Evolutionary conservation across 2,113 vertebrate genomes (phyloP).

Genomic region (Mus spicilegus): DNA sequence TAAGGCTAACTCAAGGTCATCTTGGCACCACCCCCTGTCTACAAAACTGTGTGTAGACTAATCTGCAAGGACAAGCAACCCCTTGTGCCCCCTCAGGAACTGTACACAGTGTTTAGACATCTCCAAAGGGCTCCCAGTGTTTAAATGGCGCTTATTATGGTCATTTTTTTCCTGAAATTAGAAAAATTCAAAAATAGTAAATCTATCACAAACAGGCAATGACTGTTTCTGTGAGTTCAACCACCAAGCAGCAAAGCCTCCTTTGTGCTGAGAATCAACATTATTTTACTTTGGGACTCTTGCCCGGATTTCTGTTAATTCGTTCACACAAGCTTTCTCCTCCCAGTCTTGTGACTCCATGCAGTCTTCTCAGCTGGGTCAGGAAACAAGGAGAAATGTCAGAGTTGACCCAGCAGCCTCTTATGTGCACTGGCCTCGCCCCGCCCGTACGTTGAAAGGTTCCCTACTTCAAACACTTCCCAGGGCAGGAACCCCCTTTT

Average conservation of each 20-base stretch:
- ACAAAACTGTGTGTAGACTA: neutral
- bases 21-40: neutral
- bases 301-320: conserved; percentile 65
- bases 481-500: neutral
- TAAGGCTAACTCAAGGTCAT: neutral
- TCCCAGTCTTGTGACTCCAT: conserved; percentile 31
- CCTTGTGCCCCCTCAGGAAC: neutral
- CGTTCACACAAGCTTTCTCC: conserved; percentile 34
- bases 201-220: conserved; percentile 47
- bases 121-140: conserved; percentile 32
- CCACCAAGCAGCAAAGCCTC: conserved; percentile 49
- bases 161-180: conserved; percentile 42
- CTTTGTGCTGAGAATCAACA: conserved; percentile 64
- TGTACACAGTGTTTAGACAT: neutral
- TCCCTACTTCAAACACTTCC: neutral
- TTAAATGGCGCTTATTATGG: conserved; percentile 38
- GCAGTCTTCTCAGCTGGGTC: neutral
- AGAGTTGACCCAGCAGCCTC: neutral
- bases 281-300: conserved; percentile 67
- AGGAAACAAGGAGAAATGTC: neutral
- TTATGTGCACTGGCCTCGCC: neutral
- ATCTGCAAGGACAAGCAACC: conserved; percentile 16
- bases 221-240: conserved; percentile 59
- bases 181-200: conserved; percentile 35
- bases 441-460: neutral